phyloP scores from a whole-genome alignment of 2,113 vertebrate genomes.

The Probosciger aterrimus region DNA sequence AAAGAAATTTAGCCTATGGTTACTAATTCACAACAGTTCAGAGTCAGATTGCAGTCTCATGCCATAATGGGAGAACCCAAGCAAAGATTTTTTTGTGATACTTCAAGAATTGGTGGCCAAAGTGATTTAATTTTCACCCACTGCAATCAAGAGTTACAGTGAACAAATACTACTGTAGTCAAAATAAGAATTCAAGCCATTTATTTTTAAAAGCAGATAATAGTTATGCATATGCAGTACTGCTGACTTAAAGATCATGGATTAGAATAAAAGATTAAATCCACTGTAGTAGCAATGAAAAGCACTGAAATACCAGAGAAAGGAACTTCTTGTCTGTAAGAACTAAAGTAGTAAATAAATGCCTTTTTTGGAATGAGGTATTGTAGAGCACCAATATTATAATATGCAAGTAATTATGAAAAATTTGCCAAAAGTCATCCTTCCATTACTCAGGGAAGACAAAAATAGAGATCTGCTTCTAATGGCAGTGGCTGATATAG shows the following conservation, averaged over 20 bases:
- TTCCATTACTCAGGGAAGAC: not conserved
- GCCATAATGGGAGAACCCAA: not conserved
- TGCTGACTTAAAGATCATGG: not conserved
- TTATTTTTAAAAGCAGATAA: not conserved
- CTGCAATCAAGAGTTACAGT: not conserved
- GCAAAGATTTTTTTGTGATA: not conserved
- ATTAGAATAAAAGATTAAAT: not conserved
- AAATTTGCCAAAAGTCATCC: not conserved
- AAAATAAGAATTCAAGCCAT: not conserved
- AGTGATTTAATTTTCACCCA: not conserved
- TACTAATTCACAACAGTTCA: not conserved
- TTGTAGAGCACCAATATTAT: not conserved
- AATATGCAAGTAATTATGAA: not conserved
- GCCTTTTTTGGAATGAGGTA: not conserved
- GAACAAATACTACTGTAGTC: not conserved
- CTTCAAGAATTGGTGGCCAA: not conserved
- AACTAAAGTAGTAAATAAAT: not conserved
- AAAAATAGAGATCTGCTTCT: not conserved
- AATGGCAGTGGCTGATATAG: not conserved
- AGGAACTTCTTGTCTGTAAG: not conserved
- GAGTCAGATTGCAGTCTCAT: not conserved
- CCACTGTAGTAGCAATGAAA: not conserved
- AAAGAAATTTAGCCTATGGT: not conserved
- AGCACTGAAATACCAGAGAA: not conserved
- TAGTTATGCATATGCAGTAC: not conserved